Percentiles rank a stretch among this genome's conserved stretches.
Evolutionary conservation across 92 coral and sea anemone genomes (phyloP).

Genomic region (Phymanthus crucifer): DNA sequence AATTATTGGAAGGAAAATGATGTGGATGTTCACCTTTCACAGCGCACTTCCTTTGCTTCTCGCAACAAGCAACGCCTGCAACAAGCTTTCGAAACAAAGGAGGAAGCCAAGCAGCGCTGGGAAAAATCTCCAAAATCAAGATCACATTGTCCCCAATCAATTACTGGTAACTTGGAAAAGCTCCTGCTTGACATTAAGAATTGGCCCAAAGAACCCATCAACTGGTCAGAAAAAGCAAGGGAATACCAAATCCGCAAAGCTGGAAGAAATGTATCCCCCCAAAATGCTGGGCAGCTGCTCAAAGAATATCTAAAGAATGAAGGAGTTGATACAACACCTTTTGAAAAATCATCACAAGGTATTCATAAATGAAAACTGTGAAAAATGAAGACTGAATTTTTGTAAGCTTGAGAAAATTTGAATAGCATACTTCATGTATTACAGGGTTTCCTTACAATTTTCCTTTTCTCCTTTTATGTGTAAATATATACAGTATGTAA

Average conservation of each 20-base stretch:
- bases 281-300: slow-evolving; percentile 14
- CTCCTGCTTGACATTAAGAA: background rate
- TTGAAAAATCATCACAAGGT: slow-evolving; percentile 1
- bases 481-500: background rate
- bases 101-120: slow-evolving; percentile 5
- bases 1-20: background rate
- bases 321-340: background rate
- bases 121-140: background rate
- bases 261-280: background rate
- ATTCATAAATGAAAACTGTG: background rate
- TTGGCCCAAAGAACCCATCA: slow-evolving; percentile 10
- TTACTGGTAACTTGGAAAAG: slow-evolving; percentile 6
- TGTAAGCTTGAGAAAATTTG: background rate
- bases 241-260: background rate
- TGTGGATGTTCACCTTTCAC: background rate
- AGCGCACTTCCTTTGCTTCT: background rate
- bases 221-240: slow-evolving; percentile 2
- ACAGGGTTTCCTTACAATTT: too few relatives aligned
- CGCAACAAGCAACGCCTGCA: slow-evolving; percentile 1
- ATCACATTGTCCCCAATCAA: slow-evolving; percentile 9
- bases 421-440: too few relatives aligned
- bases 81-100: background rate
- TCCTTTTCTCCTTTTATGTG: background rate
- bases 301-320: slow-evolving; percentile 8
- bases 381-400: background rate